Base-by-base conservation (phyloP, 2,888 invertebrate genomes). In the Drosophila lutescens region DNA sequence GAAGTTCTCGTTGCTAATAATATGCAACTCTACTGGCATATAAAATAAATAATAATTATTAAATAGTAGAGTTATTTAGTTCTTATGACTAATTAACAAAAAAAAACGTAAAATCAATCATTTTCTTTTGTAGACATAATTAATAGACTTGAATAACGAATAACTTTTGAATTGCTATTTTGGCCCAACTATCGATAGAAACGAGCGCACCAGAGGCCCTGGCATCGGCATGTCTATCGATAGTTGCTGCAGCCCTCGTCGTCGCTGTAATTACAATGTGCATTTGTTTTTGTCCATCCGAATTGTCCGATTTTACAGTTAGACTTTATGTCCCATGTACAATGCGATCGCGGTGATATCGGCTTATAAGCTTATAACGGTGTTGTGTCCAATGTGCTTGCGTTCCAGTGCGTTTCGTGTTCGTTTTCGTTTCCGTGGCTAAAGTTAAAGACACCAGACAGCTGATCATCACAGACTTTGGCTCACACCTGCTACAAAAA, bases 401-500 rank as follows among this genome's bases (percentile, higher is more conserved):
- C 34, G 59, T 68, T 62, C 56, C 63, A 65, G 51, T 66, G 68
- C 56, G 56, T 46, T 66, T 68, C 36, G 46, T 70, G 34, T 69
- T 61, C 26, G 20, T 63, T 26, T 69, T 61, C 26, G 20, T 63
- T 59, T 26, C 60, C 60, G 36, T 49, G 12, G 10, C 15, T 26
- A 44, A 32, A 50, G 17, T 15, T 26, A 10, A 36, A 58, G 69
- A 73, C 49, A 43, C 65, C 54, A 53, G 68, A 55, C 70, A 63
- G 74, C 60, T 61, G 65, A 46, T 46, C 46, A 53, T 46, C 46
- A 53, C 60, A 61, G 67, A 74, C 66, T 60, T 70, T 56, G 74
- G 79, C 65, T 57, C 74, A 76, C 87, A 83, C 88, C 88, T 83
- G 82, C 82, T 79, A 76, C 82, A 53, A 85, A 74, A 60, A 62